Percentiles rank a stretch among this genome's conserved stretches.
Evolutionary conservation across 2,797 vertebrate species (phyloP).

Genomic region (Lacerta bilineata): DNA sequence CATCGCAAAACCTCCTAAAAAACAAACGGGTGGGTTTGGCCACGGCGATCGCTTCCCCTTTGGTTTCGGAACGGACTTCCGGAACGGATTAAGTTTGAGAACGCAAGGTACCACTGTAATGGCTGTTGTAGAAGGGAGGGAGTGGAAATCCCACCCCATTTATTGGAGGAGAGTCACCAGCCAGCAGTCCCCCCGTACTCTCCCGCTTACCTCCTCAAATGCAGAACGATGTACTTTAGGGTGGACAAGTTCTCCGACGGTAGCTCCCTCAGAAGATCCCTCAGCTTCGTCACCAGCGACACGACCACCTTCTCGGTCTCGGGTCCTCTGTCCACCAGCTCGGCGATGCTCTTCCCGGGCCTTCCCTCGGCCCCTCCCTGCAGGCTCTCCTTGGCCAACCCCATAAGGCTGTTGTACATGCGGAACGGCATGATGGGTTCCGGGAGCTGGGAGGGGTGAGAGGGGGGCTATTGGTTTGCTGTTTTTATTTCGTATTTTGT

Average conservation of each 20-base stretch:
- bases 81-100: no score
- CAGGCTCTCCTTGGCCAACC: slow-evolving; percentile 94
- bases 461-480: no score
- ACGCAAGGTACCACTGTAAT: no score
- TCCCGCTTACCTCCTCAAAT: slow-evolving; percentile 88
- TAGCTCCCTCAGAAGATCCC: slow-evolving; percentile 86
- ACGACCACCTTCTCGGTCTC: slow-evolving; percentile 81
- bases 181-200: no score
- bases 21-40: no score
- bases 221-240: slow-evolving; percentile 88
- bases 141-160: no score
- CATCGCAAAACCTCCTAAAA: no score
- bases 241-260: slow-evolving; percentile 87
- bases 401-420: slow-evolving; percentile 93
- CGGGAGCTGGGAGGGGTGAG: slow-evolving; percentile 83
- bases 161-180: no score
- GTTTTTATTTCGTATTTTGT: no score
- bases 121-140: no score
- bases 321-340: slow-evolving; percentile 82
- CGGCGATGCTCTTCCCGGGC: slow-evolving; percentile 73
- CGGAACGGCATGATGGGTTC: slow-evolving; percentile 94
- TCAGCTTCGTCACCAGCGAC: slow-evolving; percentile 85
- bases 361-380: slow-evolving; percentile 78
- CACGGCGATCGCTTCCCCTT: no score
- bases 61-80: no score